These are phyloP conservation scores for Clarias gariepinus DNA, from an alignment of 2,113 vertebrate species.

Conservation along the genomic window DNA sequence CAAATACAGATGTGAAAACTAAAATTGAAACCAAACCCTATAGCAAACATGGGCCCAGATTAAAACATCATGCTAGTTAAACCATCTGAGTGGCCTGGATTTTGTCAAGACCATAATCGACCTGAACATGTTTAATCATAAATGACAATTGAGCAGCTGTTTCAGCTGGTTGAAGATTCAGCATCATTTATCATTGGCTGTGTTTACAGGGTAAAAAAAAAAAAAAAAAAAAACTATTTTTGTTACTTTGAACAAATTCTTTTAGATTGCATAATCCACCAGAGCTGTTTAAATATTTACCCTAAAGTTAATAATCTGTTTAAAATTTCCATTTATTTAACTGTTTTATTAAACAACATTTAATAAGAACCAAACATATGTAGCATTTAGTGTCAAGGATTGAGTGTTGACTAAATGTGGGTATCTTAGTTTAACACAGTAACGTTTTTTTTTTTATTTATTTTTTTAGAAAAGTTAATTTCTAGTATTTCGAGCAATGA, in stretches of 20 bases:
- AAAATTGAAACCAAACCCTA: neutral
- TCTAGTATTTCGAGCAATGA: neutral
- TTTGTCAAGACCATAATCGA: conserved; percentile 6
- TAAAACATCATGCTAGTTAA: neutral
- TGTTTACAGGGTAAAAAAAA: neutral
- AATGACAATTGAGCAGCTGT: neutral
- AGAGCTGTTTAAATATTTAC: neutral
- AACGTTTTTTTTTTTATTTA: no score
- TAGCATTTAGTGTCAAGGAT: neutral
- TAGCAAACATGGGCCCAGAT: neutral
- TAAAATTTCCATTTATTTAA: neutral
- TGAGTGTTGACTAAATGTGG: neutral
- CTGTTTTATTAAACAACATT: neutral
- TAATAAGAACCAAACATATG: neutral
- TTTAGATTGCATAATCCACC: neutral
- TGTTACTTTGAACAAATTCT: neutral
- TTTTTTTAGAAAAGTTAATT: neutral
- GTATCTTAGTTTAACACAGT: neutral
- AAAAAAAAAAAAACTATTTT: neutral
- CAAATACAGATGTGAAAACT: neutral
- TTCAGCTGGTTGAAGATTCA: neutral
- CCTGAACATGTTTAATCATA: neutral
- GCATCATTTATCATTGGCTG: conserved; percentile 7
- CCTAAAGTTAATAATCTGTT: neutral
- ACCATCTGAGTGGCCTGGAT: neutral